A percentile compares a stretch with the other conserved stretches of the same genome.
These are phyloP conservation scores for Oscheius myriophilus DNA, from an alignment of 2,888 invertebrate species.

Conservation along the genomic window DNA sequence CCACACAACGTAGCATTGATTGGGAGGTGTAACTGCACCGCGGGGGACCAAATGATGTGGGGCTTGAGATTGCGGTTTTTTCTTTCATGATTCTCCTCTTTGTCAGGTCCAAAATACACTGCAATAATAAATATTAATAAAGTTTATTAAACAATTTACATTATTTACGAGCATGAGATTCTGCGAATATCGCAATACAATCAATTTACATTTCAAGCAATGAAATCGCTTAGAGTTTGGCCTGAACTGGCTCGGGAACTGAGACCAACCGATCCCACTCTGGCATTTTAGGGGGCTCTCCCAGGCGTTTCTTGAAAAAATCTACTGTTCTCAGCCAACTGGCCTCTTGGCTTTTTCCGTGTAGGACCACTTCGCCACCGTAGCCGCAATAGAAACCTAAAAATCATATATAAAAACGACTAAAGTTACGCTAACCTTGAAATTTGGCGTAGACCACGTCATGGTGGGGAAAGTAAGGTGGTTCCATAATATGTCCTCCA, in stretches of 20 bases:
- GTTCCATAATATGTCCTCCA: conserved; percentile 48
- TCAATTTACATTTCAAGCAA: not conserved
- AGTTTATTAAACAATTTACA: too few species aligned
- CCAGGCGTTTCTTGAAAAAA: conserved; percentile 41
- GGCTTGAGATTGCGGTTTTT: too few species aligned
- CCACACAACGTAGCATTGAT: too few species aligned
- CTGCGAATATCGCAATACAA: conserved; percentile 10
- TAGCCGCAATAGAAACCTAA: conserved; percentile 43
- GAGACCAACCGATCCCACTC: conserved; percentile 34
- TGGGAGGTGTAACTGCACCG: too few species aligned
- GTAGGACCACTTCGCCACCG: conserved; percentile 41
- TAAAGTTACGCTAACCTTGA: conserved; percentile 28
- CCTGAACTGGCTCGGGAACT: not conserved
- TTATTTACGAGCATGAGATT: not conserved
- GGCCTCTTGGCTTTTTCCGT: conserved; percentile 41
- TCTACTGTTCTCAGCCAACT: conserved; percentile 41
- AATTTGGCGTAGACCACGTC: conserved; percentile 46
- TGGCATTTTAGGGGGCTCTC: conserved; percentile 41
- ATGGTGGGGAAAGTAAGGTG: conserved; percentile 47
- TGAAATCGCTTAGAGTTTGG: not conserved
- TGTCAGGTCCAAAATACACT: too few species aligned
- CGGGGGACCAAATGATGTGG: too few species aligned
- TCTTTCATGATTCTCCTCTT: too few species aligned
- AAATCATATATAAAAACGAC: not conserved
- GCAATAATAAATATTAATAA: too few species aligned